Conservation (phyloP, 2,113 vertebrate species). For the Cromileptes altivelis region DNA sequence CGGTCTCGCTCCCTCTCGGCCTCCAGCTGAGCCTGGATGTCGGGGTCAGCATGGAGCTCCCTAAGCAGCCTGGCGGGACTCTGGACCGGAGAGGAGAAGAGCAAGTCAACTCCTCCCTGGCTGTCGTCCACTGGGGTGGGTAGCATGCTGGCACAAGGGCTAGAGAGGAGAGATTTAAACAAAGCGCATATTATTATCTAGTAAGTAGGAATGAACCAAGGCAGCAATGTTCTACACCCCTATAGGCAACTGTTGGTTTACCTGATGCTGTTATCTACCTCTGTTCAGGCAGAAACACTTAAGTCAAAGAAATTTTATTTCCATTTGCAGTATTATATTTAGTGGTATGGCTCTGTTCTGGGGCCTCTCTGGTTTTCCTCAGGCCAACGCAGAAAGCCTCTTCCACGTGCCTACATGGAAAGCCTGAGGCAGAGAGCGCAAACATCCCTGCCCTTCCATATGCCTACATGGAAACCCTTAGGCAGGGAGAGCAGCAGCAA, state of each 20-base stretch:
- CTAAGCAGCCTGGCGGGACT: conserved; percentile 88
- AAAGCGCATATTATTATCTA: neutral
- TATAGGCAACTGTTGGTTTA: neutral
- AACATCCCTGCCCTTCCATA: no score
- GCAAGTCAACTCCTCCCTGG: conserved; percentile 90
- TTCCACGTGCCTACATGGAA: no score
- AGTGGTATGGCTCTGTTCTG: no score
- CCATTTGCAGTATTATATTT: no score
- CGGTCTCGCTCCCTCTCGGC: conserved; percentile 91
- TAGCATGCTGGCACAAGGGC: conserved; percentile 94
- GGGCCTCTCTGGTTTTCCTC: no score
- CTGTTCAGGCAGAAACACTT: neutral
- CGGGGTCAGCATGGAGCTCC: conserved; percentile 90
- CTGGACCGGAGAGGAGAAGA: conserved; percentile 92
- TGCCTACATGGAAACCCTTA: no score
- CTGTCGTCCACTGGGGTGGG: conserved; percentile 93
- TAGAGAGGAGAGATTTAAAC: conserved; percentile 55
- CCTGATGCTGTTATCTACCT: neutral
- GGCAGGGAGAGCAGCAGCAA: no score
- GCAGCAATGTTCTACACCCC: neutral
- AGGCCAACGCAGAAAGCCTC: no score
- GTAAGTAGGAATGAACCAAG: neutral
- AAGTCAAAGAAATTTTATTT: no score
- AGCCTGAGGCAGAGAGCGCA: no score
- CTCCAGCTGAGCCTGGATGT: conserved; percentile 93